Conservation (phyloP, 2,797 vertebrate genomes). For the Taeniopygia guttata region DNA sequence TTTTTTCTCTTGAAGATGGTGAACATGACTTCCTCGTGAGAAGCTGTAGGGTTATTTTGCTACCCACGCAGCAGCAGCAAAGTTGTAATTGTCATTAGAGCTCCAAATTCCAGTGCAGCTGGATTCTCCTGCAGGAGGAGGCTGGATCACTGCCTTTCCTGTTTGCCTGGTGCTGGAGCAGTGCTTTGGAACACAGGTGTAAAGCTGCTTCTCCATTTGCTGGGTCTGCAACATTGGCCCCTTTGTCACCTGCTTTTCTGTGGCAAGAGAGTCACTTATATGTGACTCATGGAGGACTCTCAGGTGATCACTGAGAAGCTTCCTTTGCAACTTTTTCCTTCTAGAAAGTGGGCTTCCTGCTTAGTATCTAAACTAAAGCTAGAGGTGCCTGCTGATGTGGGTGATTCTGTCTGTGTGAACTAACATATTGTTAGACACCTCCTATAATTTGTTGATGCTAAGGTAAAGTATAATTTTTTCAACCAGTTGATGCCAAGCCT, state of each 20-base stretch:
- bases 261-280: fast-evolving
- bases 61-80: neutral
- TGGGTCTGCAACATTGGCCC: too few relatives aligned
- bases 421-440: fast-evolving
- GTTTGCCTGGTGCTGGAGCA: neutral
- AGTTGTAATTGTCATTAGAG: neutral
- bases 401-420: neutral
- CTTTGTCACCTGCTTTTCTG: fast-evolving
- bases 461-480: neutral
- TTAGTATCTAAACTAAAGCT: neutral
- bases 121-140: neutral
- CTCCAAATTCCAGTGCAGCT: neutral
- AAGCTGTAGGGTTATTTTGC: neutral
- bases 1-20: neutral
- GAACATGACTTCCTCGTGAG: neutral
- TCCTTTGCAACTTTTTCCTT: neutral
- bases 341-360: neutral
- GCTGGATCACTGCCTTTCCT: neutral
- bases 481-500: neutral
- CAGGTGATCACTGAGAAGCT: neutral
- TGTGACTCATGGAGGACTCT: neutral
- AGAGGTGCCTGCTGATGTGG: neutral
- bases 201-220: neutral
- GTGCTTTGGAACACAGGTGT: neutral
- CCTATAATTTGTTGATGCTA: neutral